These are phyloP conservation scores for Arrhamphus sclerolepis DNA, from an alignment of 2,797 vertebrate species.

Conservation along the genomic window DNA sequence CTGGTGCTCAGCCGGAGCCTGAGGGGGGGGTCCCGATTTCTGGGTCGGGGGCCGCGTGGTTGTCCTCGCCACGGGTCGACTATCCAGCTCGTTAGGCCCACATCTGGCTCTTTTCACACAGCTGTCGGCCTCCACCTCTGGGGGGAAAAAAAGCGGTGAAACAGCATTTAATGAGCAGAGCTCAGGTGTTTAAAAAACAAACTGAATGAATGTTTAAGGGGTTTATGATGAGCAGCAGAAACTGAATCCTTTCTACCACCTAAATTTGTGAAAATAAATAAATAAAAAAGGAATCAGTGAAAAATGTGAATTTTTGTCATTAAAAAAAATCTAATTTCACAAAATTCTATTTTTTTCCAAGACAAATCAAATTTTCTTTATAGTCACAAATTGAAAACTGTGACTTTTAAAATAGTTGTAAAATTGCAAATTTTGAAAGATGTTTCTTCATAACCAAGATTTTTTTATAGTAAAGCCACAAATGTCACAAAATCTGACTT, in stretches of 20 bases:
- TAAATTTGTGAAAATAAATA: no score
- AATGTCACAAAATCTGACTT: no score
- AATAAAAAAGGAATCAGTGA: no score
- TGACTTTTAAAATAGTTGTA: no score
- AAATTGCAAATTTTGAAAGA: no score
- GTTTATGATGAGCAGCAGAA: constrained; percentile 3
- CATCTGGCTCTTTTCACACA: constrained; percentile 68
- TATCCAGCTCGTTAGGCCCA: constrained; percentile 60
- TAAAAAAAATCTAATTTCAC: no score
- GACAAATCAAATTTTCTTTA: no score
- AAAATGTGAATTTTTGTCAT: no score
- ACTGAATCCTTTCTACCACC: background rate
- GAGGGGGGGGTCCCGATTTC: constrained; percentile 73
- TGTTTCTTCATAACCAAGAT: no score
- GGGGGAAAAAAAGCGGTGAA: constrained; percentile 27
- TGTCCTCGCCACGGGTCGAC: constrained; percentile 38
- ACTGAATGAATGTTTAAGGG: background rate
- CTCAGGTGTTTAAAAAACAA: constrained; percentile 2
- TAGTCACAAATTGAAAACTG: no score
- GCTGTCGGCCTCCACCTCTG: constrained; percentile 66
- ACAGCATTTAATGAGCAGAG: constrained; percentile 34
- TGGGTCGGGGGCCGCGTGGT: constrained; percentile 17
- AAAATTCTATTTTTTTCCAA: no score
- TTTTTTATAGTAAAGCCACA: no score
- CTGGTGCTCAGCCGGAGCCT: constrained; percentile 88